These are phyloP conservation scores for Aratinga solstitialis DNA, from an alignment of 2,797 vertebrate species.

Conservation along the genomic window DNA sequence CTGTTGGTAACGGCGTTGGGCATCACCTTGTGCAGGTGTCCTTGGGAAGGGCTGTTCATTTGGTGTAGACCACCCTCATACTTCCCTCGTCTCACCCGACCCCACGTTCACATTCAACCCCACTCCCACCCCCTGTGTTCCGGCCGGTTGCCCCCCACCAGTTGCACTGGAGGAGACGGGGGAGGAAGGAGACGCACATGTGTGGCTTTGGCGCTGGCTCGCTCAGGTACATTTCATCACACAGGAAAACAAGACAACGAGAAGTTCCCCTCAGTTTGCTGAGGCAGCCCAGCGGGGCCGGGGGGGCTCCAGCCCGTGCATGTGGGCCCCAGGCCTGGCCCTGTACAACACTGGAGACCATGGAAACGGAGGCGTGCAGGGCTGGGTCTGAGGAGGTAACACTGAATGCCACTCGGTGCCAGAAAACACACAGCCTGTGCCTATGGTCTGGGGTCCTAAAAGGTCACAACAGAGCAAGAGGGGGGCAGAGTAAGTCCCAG, in stretches of 20 bases:
- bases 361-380: background rate
- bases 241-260: background rate
- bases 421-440: background rate
- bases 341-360: constrained; percentile 32
- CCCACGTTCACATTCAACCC: accelerated
- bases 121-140: accelerated
- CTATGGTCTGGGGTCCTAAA: background rate
- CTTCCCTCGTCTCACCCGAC: background rate
- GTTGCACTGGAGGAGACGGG: accelerated
- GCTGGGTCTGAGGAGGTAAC: constrained; percentile 2
- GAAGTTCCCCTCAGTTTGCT: background rate
- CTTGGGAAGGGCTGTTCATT: background rate
- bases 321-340: constrained; percentile 23
- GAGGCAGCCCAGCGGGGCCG: background rate
- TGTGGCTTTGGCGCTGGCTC: background rate
- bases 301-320: background rate
- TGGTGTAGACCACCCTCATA: accelerated
- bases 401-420: background rate
- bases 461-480: background rate
- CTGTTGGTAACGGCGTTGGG: accelerated
- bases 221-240: constrained; percentile 55
- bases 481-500: background rate
- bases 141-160: no score
- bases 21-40: background rate
- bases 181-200: background rate